Evolutionary conservation across 2,113 vertebrate genomes (phyloP).

Genomic region (Trochalopteron elliotii): DNA sequence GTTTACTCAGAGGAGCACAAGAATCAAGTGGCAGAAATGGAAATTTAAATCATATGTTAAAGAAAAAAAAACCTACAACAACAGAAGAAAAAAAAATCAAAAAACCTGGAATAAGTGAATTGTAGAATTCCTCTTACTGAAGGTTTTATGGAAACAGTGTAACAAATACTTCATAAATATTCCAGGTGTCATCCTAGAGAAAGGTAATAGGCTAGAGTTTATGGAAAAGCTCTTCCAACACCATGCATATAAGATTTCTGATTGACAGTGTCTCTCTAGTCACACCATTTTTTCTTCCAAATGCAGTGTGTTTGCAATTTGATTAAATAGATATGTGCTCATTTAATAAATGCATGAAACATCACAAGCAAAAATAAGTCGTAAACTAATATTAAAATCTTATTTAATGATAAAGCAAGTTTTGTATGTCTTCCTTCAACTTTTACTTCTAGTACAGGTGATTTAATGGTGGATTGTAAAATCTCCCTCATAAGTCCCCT

Average conservation of each 20-base stretch:
- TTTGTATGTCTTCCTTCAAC: neutral
- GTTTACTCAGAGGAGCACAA: neutral
- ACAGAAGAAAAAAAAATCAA: neutral
- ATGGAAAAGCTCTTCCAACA: neutral
- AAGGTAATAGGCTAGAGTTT: neutral
- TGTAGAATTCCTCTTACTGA: neutral
- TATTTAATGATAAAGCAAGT: neutral
- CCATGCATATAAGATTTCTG: neutral
- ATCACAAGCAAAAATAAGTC: neutral
- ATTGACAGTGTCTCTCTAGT: neutral
- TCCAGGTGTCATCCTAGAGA: neutral
- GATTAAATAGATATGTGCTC: neutral
- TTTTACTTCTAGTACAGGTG: neutral
- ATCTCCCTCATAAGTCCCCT: neutral
- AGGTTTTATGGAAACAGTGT: neutral
- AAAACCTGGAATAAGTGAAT: neutral
- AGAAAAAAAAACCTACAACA: fast-evolving
- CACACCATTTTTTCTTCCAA: neutral
- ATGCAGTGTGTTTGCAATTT: neutral
- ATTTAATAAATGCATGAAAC: neutral
- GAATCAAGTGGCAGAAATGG: neutral
- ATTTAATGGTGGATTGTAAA: neutral
- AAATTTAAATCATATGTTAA: neutral
- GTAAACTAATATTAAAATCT: neutral
- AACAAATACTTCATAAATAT: neutral